Evolutionary conservation across 2,113 vertebrate species (phyloP).

Genomic region (Cettia cetti): DNA sequence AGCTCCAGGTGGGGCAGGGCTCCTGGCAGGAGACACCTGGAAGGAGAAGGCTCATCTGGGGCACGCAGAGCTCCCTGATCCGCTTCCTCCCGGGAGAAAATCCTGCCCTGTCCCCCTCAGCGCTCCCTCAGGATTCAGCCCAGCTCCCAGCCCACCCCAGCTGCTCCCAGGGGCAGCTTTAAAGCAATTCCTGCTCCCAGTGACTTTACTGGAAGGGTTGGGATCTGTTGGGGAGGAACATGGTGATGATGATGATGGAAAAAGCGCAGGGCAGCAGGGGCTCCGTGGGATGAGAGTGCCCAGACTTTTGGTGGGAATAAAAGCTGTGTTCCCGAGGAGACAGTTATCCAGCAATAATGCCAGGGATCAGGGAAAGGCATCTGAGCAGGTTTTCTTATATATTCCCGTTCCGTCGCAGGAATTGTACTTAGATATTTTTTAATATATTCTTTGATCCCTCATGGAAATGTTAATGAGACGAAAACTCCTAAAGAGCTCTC

Average conservation of each 20-base stretch:
- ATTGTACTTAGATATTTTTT: conserved; percentile 40
- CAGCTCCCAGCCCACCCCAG: conserved; percentile 53
- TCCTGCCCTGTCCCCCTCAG: not conserved
- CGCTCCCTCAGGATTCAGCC: conserved; percentile 56
- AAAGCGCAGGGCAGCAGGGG: not conserved
- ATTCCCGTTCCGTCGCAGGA: not conserved
- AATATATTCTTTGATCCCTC: conserved; percentile 77
- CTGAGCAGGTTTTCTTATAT: not conserved
- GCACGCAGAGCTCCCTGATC: not conserved
- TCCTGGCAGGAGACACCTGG: not conserved
- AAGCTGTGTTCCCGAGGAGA: conserved; percentile 56
- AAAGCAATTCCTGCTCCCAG: conserved; percentile 64
- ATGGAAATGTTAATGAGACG: conserved; percentile 89
- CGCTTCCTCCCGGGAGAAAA: conserved; percentile 2
- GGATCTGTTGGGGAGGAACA: conserved; percentile 41
- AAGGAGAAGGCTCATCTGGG: not conserved
- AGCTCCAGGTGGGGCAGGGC: conserved; percentile 36
- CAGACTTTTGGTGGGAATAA: not conserved
- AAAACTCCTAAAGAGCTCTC: conserved; percentile 77
- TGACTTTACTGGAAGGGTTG: conserved; percentile 14
- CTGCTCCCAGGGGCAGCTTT: conserved; percentile 17
- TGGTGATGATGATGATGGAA: not conserved
- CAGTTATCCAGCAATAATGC: conserved; percentile 50
- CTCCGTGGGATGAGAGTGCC: not conserved
- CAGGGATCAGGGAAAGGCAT: not conserved